phyloP scores from a whole-genome alignment of 2,888 invertebrate genomes.

The Argyresthia goedartella region DNA sequence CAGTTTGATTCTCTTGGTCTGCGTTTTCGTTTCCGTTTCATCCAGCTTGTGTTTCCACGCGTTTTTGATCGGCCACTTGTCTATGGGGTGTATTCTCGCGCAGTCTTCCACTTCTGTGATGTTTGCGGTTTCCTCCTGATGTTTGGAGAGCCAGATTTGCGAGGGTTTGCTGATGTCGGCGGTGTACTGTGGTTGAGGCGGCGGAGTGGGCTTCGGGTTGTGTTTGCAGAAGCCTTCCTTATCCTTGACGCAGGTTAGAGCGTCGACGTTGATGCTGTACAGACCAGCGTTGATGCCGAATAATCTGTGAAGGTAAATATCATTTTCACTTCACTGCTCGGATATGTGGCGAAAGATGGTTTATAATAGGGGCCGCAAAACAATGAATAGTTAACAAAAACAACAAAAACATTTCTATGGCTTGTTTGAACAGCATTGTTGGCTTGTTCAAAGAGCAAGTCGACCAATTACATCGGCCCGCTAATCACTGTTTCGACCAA shows the following conservation, averaged over 20 bases:
- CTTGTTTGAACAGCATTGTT: too few relatives aligned
- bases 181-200: constrained; percentile 15
- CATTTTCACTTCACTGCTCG: too few relatives aligned
- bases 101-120: constrained; percentile 36
- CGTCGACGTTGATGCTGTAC: constrained; percentile 48
- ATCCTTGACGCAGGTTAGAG: constrained; percentile 48
- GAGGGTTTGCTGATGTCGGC: constrained; percentile 18
- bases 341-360: too few relatives aligned
- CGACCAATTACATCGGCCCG: too few relatives aligned
- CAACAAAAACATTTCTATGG: too few relatives aligned
- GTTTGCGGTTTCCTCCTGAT: constrained; percentile 22
- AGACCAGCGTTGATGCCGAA: constrained; percentile 51
- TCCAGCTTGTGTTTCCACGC: constrained; percentile 40
- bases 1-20: constrained; percentile 41
- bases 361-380: too few relatives aligned
- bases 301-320: too few relatives aligned
- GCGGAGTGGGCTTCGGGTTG: constrained; percentile 28
- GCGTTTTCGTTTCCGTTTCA: constrained; percentile 20
- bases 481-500: too few relatives aligned
- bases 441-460: too few relatives aligned
- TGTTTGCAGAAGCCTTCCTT: constrained; percentile 49
- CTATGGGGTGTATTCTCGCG: constrained; percentile 41
- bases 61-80: constrained; percentile 47
- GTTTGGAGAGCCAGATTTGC: constrained; percentile 21
- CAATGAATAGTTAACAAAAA: not conserved